Evolutionary conservation across 2,113 vertebrate species (phyloP).

Genomic region (Grus americana): DNA sequence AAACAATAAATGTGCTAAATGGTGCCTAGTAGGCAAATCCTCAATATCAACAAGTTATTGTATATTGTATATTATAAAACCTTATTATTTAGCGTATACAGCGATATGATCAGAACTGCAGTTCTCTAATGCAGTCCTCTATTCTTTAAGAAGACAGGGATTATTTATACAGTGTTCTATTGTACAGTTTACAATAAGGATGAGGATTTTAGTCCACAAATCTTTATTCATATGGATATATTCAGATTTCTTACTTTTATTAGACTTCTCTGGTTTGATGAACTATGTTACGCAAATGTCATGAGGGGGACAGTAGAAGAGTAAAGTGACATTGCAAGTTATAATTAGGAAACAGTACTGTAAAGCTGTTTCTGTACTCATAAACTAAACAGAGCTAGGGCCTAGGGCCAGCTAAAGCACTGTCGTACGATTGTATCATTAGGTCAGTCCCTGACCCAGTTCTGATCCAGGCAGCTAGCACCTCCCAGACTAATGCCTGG

Average conservation of each 20-base stretch:
- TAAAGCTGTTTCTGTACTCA: not conserved
- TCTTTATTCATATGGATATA: not conserved
- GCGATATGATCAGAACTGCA: not conserved
- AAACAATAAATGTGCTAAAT: not conserved
- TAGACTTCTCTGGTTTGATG: not conserved
- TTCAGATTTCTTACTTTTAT: not conserved
- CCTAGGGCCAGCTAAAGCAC: not conserved
- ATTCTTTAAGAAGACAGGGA: not conserved
- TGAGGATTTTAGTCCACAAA: not conserved
- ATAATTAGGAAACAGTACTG: not conserved
- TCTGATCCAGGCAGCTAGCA: not conserved
- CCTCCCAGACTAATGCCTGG: not conserved
- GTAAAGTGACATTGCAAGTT: not conserved
- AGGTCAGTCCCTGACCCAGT: not conserved
- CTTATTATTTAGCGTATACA: not conserved
- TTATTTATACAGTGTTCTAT: not conserved
- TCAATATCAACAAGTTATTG: not conserved
- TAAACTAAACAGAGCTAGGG: not conserved
- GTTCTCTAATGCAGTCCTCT: not conserved
- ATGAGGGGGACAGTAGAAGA: not conserved
- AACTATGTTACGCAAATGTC: not conserved
- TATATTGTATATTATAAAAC: not conserved
- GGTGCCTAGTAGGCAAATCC: not conserved
- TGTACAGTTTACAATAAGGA: not conserved
- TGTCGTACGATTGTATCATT: accelerated